phyloP scores from a whole-genome alignment of 2,113 vertebrate genomes.

The Delphinus delphis region DNA sequence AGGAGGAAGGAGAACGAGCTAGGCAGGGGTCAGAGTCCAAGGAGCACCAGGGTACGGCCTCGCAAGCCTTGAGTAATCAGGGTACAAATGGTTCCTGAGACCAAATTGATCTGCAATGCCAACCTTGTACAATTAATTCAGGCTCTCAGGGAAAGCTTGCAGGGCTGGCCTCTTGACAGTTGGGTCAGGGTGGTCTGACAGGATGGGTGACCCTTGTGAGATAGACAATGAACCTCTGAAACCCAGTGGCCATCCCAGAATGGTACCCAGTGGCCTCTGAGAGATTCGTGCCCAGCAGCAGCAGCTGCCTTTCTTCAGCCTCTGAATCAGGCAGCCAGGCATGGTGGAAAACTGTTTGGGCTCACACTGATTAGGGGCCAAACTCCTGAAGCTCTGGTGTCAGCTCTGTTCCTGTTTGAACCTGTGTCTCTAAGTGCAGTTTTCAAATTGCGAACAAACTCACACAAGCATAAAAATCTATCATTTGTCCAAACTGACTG shows the following conservation, averaged over 20 bases:
- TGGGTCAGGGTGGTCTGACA: neutral
- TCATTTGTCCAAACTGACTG: neutral
- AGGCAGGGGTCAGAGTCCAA: neutral
- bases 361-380: neutral
- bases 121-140: neutral
- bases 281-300: neutral
- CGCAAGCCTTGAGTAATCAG: neutral
- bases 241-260: neutral
- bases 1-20: neutral
- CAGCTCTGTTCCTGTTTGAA: neutral
- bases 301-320: neutral
- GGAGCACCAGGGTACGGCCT: neutral
- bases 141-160: neutral
- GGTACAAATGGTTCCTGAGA: neutral
- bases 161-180: neutral
- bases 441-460: neutral
- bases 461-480: neutral
- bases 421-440: neutral
- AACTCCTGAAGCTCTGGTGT: neutral
- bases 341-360: neutral
- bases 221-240: neutral
- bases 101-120: accelerated
- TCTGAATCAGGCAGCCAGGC: neutral
- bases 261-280: neutral
- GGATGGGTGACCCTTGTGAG: neutral